Percentiles rank a stretch among this genome's conserved stretches.
Evolutionary conservation across 2,888 invertebrate species (phyloP).

Genomic region (Strigamia crassipes): DNA sequence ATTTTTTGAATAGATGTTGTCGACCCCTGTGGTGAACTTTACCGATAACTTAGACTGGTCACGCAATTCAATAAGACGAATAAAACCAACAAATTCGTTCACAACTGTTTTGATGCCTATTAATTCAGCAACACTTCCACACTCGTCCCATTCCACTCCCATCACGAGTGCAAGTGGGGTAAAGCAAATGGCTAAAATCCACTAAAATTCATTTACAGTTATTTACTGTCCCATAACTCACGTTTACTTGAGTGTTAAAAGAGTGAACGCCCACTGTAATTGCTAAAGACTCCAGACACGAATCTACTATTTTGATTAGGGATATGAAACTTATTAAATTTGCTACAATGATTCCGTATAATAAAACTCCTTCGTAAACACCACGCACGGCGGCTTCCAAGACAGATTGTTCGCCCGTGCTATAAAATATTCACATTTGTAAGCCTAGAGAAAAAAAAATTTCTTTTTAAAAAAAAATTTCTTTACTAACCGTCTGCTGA

Average conservation of each 20-base stretch:
- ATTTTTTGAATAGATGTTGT: too few relatives aligned
- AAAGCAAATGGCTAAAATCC: conserved; percentile 83
- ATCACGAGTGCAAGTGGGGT: conserved; percentile 88
- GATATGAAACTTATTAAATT: conserved; percentile 91
- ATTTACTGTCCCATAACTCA: too few relatives aligned
- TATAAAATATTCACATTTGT: not conserved
- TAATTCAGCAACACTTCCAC: conserved; percentile 76
- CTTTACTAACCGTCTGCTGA: not conserved
- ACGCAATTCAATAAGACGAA: conserved; percentile 70
- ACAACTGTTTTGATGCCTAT: conserved; percentile 88
- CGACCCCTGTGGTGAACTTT: conserved; percentile 54
- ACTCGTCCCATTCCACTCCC: conserved; percentile 70
- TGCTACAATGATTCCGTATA: conserved; percentile 85
- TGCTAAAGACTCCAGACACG: conserved; percentile 79
- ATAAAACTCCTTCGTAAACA: conserved; percentile 75
- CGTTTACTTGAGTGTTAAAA: not conserved
- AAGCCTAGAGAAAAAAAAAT: not conserved
- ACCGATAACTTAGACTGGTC: conserved; percentile 63
- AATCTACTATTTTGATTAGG: conserved; percentile 82
- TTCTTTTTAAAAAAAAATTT: not conserved
- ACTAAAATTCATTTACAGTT: conserved; percentile 60
- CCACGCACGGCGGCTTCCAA: conserved; percentile 92
- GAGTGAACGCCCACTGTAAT: conserved; percentile 70
- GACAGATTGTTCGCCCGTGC: conserved; percentile 71
- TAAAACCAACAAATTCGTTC: conserved; percentile 91